Percentiles rank a stretch among this genome's conserved stretches.
phyloP scores from a whole-genome alignment of 2,888 invertebrate genomes.

The Hypsopygia costalis region DNA sequence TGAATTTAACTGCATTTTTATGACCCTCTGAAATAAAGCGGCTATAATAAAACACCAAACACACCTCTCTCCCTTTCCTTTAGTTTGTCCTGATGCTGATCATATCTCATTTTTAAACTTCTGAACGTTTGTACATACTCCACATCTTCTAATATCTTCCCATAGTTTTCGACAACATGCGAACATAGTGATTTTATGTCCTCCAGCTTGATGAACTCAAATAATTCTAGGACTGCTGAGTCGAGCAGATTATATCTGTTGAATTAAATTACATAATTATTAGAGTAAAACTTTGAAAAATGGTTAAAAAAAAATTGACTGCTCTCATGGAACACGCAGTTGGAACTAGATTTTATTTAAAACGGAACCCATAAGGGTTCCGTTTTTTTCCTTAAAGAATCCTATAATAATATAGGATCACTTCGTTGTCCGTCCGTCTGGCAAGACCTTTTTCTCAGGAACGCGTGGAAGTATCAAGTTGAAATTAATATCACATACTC shows the following conservation, averaged over 20 bases:
- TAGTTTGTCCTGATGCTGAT: conserved; percentile 94
- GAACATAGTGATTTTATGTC: conserved; percentile 94
- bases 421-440: no score
- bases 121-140: conserved; percentile 99
- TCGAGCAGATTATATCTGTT: conserved; percentile 96
- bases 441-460: no score
- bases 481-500: no score
- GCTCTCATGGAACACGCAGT: no score
- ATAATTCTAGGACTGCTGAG: conserved; percentile 99
- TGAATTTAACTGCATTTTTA: no score
- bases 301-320: no score
- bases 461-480: no score
- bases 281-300: background rate
- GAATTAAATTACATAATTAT: conserved; percentile 17
- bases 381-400: no score
- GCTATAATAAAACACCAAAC: conserved; percentile 13
- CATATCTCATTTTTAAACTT: conserved; percentile 92
- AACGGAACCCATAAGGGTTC: no score
- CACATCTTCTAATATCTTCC: conserved; percentile 95
- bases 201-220: conserved; percentile 98
- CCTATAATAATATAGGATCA: no score
- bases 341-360: no score
- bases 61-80: conserved; percentile 91
- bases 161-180: conserved; percentile 98
- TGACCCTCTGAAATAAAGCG: no score